Evolutionary conservation across 2,113 vertebrate species (phyloP).

Genomic region (Neolamprologus variostigma): DNA sequence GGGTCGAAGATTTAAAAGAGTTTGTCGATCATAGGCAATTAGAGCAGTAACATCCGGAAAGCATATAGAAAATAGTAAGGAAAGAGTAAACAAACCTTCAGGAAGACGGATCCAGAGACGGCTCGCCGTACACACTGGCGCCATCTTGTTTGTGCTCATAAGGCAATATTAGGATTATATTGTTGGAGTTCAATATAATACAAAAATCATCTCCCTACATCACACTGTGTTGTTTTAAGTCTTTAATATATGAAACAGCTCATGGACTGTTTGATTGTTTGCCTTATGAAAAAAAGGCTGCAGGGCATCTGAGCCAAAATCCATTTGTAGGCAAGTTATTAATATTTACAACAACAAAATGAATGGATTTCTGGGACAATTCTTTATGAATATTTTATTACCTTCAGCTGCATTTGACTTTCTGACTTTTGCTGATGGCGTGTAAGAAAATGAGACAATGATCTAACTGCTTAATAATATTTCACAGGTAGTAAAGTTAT

Average conservation of each 20-base stretch:
- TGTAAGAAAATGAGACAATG: neutral
- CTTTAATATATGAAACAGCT: neutral
- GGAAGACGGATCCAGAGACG: neutral
- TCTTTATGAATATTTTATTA: neutral
- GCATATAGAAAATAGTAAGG: accelerated
- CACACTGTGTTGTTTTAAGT: neutral
- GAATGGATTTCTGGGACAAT: neutral
- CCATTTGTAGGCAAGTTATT: neutral
- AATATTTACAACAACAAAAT: neutral
- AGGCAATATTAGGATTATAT: accelerated
- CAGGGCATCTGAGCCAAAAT: neutral
- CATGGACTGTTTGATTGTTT: neutral
- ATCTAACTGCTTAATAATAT: neutral
- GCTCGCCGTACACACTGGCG: accelerated
- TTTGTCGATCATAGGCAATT: neutral
- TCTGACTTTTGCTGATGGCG: neutral
- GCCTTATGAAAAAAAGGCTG: neutral
- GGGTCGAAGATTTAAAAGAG: neutral
- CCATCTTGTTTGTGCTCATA: neutral
- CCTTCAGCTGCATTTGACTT: neutral
- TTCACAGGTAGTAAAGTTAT: neutral
- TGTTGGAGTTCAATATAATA: neutral
- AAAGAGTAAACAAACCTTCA: neutral
- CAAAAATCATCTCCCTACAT: neutral
- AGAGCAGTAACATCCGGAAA: accelerated